These are phyloP conservation scores for Drosophila guanche DNA, from an alignment of 1,140 invertebrate species.

Conservation along the genomic window DNA sequence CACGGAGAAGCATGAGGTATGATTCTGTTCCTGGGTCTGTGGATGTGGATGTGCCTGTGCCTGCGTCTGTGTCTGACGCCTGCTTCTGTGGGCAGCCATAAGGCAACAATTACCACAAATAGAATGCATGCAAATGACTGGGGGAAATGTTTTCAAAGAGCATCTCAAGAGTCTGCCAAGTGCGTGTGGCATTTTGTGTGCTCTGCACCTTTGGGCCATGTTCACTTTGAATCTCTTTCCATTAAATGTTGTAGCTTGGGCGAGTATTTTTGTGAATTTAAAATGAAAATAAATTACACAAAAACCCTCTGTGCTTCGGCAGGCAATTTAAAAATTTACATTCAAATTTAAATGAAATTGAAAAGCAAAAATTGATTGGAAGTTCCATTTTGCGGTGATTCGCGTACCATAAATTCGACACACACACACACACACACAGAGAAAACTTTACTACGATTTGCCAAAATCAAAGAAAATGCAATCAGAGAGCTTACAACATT, in stretches of 20 bases:
- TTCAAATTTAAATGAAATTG: too few species aligned
- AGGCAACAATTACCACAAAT: slow-evolving; percentile 66
- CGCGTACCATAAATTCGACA: too few species aligned
- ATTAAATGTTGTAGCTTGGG: too few species aligned
- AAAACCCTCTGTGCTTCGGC: too few species aligned
- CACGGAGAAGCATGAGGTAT: background rate
- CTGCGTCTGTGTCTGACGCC: slow-evolving; percentile 25
- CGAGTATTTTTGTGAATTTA: too few species aligned
- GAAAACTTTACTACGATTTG: background rate
- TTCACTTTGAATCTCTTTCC: too few species aligned
- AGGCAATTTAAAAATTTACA: too few species aligned
- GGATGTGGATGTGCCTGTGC: slow-evolving; percentile 1
- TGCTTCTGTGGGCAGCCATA: slow-evolving; percentile 46
- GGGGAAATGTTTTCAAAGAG: slow-evolving; percentile 6
- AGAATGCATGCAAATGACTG: slow-evolving; percentile 20
- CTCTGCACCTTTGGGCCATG: background rate
- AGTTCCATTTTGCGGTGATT: too few species aligned
- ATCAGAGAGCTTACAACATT: too few species aligned
- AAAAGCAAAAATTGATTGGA: too few species aligned
- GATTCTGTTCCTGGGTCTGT: slow-evolving; percentile 1
- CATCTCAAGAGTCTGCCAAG: background rate
- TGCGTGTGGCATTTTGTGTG: background rate
- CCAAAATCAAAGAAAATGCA: too few species aligned
- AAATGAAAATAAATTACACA: too few species aligned
- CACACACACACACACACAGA: background rate